Conservation (phyloP, 2,113 vertebrate genomes). For the Silurus asotus region DNA sequence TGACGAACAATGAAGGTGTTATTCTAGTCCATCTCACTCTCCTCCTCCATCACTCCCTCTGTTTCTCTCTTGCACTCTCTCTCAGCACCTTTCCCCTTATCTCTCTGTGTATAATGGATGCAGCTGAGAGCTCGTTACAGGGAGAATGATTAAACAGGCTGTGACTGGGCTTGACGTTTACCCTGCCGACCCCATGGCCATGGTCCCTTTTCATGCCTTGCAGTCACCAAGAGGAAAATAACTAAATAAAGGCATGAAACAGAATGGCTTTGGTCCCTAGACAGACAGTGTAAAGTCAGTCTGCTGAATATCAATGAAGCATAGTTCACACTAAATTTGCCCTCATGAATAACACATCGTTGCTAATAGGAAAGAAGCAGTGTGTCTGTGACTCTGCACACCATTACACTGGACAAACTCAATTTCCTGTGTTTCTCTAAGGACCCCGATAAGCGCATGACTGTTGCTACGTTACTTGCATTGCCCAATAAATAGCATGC, state of each 20-base stretch:
- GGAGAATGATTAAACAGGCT: conserved; percentile 55
- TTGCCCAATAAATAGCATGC: conserved; percentile 57
- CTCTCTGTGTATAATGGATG: conserved; percentile 52
- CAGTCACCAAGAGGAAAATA: conserved; percentile 55
- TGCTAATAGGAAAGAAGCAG: conserved; percentile 72
- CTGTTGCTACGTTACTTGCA: conserved; percentile 54
- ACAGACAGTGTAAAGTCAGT: conserved; percentile 65
- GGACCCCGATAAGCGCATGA: conserved; percentile 64
- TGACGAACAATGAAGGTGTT: conserved; percentile 63
- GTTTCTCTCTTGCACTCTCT: conserved; percentile 23
- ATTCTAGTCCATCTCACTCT: conserved; percentile 55
- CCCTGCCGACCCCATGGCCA: conserved; percentile 54
- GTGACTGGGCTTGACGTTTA: conserved; percentile 54
- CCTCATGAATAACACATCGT: conserved; percentile 78
- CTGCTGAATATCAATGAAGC: conserved; percentile 73
- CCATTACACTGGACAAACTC: conserved; percentile 76
- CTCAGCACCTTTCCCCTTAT: conserved; percentile 24
- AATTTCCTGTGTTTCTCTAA: conserved; percentile 73
- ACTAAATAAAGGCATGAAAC: conserved; percentile 70
- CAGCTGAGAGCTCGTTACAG: conserved; percentile 57
- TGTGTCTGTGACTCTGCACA: conserved; percentile 67
- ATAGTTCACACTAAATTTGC: conserved; percentile 74
- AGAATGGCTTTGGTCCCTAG: conserved; percentile 61
- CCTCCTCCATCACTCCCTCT: conserved; percentile 19
- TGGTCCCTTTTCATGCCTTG: conserved; percentile 49